Evolutionary conservation across 30 jellyfish, hydroid and myxozoan genomes (phyloP).

Genomic region (Turritopsis dohrnii): DNA sequence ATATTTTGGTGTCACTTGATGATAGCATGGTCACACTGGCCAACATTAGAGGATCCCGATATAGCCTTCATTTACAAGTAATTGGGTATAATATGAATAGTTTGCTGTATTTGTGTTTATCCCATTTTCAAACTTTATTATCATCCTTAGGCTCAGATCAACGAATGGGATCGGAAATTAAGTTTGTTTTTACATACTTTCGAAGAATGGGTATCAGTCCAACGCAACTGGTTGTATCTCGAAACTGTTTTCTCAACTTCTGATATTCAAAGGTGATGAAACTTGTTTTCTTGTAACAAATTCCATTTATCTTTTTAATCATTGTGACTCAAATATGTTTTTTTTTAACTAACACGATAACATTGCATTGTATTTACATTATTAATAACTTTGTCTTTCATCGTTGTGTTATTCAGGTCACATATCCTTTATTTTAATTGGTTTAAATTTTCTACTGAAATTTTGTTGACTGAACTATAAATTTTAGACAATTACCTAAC

Average conservation of each 20-base stretch:
- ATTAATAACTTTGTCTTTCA: too few relatives aligned
- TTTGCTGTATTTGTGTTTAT: background rate
- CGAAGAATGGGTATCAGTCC: constrained; percentile 88
- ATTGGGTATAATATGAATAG: background rate
- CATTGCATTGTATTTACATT: too few relatives aligned
- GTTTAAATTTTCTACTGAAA: background rate
- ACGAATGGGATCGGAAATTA: constrained; percentile 77
- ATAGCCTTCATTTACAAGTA: constrained; percentile 11
- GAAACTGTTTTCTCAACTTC: constrained; percentile 81
- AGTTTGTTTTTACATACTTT: constrained; percentile 44
- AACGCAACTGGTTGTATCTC: constrained; percentile 67
- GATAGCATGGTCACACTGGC: constrained; percentile 83
- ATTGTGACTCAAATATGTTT: too few relatives aligned
- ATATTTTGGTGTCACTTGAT: constrained; percentile 53
- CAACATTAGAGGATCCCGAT: constrained; percentile 68
- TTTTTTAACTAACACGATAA: too few relatives aligned
- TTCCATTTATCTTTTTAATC: too few relatives aligned
- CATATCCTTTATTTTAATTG: background rate
- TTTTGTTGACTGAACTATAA: background rate
- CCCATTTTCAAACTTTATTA: background rate
- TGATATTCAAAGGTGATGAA: constrained; percentile 73
- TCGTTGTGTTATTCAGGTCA: too few relatives aligned
- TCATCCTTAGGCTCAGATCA: constrained; percentile 43
- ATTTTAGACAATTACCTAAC: constrained; percentile 52
- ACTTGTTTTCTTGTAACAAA: background rate